Conservation (phyloP, 1,140 invertebrate genomes). For the Nylanderia fulva region DNA sequence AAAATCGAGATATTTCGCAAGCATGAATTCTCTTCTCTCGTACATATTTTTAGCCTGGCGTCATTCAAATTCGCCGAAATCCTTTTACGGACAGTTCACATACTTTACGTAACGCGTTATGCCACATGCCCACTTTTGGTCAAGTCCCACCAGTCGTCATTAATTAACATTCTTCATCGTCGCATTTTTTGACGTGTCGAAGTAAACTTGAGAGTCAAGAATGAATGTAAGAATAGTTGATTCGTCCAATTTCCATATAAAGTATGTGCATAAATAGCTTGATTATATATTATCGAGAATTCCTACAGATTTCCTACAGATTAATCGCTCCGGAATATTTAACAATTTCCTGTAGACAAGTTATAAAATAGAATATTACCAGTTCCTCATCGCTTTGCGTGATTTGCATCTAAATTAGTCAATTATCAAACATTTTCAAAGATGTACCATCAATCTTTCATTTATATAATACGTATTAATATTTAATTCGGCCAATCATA, state of each 20-base stretch:
- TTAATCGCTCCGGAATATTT: background rate
- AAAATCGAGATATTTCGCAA: constrained; percentile 23
- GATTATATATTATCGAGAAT: background rate
- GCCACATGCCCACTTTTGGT: constrained; percentile 77
- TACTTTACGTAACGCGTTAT: constrained; percentile 77
- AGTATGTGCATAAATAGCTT: background rate
- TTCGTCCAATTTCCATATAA: constrained; percentile 25
- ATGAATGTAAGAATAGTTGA: background rate
- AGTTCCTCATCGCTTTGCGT: background rate
- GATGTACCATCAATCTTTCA: background rate
- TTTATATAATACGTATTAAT: background rate
- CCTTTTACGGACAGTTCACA: constrained; percentile 74
- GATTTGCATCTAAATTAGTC: background rate
- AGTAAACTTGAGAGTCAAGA: background rate
- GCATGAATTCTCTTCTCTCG: constrained; percentile 15
- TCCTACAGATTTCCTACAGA: background rate
- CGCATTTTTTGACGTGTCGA: constrained; percentile 10
- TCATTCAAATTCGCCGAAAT: constrained; percentile 73
- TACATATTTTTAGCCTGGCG: constrained; percentile 27
- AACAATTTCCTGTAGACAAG: background rate
- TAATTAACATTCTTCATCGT: constrained; percentile 57
- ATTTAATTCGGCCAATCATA: background rate
- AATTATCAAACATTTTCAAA: background rate
- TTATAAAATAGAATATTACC: background rate
- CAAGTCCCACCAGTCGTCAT: constrained; percentile 47